Evolutionary conservation across 1,140 invertebrate genomes (phyloP), one percentile per base, ranked within the genome.

Genomic region (Mizuhopecten yessoensis): DNA sequence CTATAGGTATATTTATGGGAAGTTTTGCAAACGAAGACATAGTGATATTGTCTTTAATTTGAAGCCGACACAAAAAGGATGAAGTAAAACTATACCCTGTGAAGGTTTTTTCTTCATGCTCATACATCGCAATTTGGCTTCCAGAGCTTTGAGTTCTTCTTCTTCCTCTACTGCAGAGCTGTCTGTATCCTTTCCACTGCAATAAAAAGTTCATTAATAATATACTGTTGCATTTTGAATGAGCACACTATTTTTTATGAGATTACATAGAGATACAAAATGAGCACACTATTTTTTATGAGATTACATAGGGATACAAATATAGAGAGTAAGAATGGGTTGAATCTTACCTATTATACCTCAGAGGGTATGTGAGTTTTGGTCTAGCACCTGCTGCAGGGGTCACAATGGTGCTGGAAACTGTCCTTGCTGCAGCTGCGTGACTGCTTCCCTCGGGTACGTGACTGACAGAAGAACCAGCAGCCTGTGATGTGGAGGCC

Each of bases 121-220:
- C 90, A 97, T 96, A 92, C 97, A 97, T 36, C 96, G 94, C 89
- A 97, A 96, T 92, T 97, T 97, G 86, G 97, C 97, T 94, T 97
- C 97, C 96, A 97, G 96, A 33, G 96, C 97, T 93, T 97, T 97
- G 90, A 97, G 96, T 92, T 97, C 95, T 93, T 96, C 94, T 87
- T 95, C 95, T 33, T 95, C 95, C 89, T 97, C 97, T 89, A 97
- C 96, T 93, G 97, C 96, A 36, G 97, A 96, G 88, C 96, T 97
- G 93, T 96, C 97, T 90, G 96, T 95, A 92, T 96, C 94, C 91
- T 95, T 95, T 75, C 95, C 94, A 94, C 94, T 95, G 88, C 36
- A 88, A 89, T 57, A 29, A 86, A 88, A 86, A 34, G n/a, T n/a
- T n/a, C n/a, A n/a, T n/a, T n/a, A n/a, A n/a, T n/a, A n/a, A n/a